These are phyloP conservation scores for Dasyurus viverrinus DNA, from an alignment of 2,113 vertebrate species.

Conservation along the genomic window DNA sequence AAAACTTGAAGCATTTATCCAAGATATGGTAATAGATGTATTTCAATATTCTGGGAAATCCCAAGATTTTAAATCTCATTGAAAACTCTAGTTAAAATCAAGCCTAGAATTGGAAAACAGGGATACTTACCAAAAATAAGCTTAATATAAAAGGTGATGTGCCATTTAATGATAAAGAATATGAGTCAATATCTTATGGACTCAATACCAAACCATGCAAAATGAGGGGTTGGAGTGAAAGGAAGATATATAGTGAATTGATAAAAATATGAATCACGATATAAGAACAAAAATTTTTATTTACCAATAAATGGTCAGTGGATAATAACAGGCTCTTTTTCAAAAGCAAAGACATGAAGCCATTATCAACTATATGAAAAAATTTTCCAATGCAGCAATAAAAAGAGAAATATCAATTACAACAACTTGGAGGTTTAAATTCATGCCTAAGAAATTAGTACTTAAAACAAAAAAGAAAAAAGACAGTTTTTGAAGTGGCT, in stretches of 20 bases:
- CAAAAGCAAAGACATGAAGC: neutral
- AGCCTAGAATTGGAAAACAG: neutral
- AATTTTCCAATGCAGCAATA: neutral
- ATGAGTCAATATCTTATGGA: neutral
- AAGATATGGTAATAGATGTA: neutral
- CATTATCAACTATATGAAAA: neutral
- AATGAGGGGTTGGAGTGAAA: neutral
- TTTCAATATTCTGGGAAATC: neutral
- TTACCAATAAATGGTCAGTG: neutral
- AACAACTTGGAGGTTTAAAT: neutral
- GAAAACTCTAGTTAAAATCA: neutral
- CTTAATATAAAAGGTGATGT: neutral
- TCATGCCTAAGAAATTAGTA: neutral
- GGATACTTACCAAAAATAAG: neutral
- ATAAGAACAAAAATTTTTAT: neutral
- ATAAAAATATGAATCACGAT: neutral
- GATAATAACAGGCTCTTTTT: neutral
- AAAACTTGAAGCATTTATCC: neutral
- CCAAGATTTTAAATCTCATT: neutral
- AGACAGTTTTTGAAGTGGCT: neutral
- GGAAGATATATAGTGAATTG: neutral
- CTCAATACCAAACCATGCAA: neutral
- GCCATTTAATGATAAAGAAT: neutral
- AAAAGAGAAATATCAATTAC: neutral
- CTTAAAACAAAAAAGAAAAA: neutral